Conservation (phyloP, 2,888 invertebrate species). For the Hipparchia semele region DNA sequence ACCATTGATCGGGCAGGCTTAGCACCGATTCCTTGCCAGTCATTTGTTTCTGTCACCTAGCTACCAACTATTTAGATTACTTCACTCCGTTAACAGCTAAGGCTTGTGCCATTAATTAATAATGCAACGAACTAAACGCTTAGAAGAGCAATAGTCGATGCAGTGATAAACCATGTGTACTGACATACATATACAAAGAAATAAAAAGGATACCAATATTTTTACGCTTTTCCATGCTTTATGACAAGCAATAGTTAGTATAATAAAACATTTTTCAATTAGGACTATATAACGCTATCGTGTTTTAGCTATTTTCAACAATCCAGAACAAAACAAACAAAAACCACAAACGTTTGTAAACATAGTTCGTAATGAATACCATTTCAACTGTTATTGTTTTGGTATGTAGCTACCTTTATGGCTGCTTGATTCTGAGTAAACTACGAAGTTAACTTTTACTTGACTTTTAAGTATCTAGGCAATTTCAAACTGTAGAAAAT, state of each 20-base stretch:
- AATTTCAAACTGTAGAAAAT: too few relatives aligned
- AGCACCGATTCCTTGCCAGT: constrained; percentile 63
- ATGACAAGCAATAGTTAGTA: not conserved
- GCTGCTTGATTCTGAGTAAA: too few relatives aligned
- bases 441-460: too few relatives aligned
- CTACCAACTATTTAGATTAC: constrained; percentile 60
- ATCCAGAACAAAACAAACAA: not conserved
- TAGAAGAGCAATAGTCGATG: too few relatives aligned
- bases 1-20: constrained; percentile 69
- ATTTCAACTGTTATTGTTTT: not conserved
- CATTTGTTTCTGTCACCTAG: constrained; percentile 65
- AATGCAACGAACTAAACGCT: too few relatives aligned
- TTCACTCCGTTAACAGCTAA: constrained; percentile 17
- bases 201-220: too few relatives aligned
- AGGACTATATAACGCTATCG: not conserved
- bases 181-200: too few relatives aligned
- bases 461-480: too few relatives aligned
- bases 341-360: constrained; percentile 8
- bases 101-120: not conserved
- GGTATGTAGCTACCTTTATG: too few relatives aligned
- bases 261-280: constrained; percentile 5
- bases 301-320: constrained; percentile 6
- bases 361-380: not conserved
- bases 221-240: not conserved
- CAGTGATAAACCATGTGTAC: too few relatives aligned